Conservation (phyloP, 2,797 vertebrate species). For the Argentina silus region DNA sequence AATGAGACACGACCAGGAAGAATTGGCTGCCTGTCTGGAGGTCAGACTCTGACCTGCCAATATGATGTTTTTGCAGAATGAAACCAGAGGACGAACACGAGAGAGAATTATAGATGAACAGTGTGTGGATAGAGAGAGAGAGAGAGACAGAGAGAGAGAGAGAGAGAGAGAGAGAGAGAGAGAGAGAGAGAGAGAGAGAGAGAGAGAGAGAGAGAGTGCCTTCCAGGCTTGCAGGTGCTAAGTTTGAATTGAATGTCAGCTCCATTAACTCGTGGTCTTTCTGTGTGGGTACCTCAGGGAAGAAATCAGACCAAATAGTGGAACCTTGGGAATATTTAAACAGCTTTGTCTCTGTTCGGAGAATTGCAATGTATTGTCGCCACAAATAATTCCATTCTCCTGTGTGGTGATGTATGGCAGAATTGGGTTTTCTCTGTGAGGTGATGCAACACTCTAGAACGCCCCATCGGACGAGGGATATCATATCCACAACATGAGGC, state of each 20-base stretch:
- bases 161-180: slow-evolving; percentile 19
- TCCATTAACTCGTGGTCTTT: slow-evolving; percentile 25
- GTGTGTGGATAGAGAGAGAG: slow-evolving; percentile 3
- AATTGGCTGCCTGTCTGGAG: slow-evolving; percentile 18
- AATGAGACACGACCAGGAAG: slow-evolving; percentile 19
- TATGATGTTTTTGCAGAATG: slow-evolving; percentile 51
- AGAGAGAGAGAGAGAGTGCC: slow-evolving; percentile 7
- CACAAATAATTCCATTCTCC: not conserved
- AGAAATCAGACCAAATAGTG: slow-evolving; percentile 41
- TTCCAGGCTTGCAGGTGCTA: not conserved
- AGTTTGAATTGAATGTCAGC: slow-evolving; percentile 60
- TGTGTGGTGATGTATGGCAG: not conserved
- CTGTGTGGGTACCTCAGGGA: slow-evolving; percentile 19
- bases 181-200: slow-evolving; percentile 24
- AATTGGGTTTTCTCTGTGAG: not conserved
- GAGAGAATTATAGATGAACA: slow-evolving; percentile 45
- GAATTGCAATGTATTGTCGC: not conserved
- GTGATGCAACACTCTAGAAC: not conserved
- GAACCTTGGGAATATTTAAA: not conserved
- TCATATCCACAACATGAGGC: too few relatives aligned
- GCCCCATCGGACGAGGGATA: not conserved
- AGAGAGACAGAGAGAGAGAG: slow-evolving; percentile 26
- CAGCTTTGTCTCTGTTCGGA: not conserved
- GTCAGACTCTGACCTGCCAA: slow-evolving; percentile 47
- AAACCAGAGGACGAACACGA: slow-evolving; percentile 32